Evolutionary conservation across 2,888 invertebrate genomes (phyloP).

Genomic region (Trichogramma dendrolimi): DNA sequence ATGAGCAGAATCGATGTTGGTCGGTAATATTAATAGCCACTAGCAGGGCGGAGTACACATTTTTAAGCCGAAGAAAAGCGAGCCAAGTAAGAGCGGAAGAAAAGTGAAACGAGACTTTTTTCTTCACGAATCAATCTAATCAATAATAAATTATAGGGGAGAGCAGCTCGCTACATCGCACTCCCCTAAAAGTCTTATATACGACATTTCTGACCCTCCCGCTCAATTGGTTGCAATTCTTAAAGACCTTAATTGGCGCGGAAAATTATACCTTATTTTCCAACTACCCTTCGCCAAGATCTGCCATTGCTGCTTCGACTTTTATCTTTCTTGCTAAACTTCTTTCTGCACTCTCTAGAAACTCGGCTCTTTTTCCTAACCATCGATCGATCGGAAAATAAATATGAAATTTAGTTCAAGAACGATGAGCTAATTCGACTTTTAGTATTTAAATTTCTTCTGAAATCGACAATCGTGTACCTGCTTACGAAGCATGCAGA

Average conservation of each 20-base stretch:
- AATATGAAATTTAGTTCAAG: not conserved
- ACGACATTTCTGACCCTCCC: slow-evolving; percentile 45
- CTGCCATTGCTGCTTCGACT: slow-evolving; percentile 14
- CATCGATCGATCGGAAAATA: slow-evolving; percentile 12
- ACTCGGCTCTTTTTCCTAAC: slow-evolving; percentile 13
- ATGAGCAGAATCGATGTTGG: too few relatives aligned
- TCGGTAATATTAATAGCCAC: too few relatives aligned
- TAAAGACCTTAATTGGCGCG: slow-evolving; percentile 54
- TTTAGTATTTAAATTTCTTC: not conserved
- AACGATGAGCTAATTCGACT: not conserved
- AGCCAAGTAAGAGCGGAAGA: not conserved
- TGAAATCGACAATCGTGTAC: too few relatives aligned
- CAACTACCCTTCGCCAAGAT: slow-evolving; percentile 17
- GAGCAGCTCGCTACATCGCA: slow-evolving; percentile 39
- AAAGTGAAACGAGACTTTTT: slow-evolving; percentile 15
- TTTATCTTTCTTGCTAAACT: slow-evolving; percentile 1
- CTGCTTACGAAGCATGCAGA: too few relatives aligned
- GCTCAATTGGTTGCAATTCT: slow-evolving; percentile 53
- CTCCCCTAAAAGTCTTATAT: slow-evolving; percentile 44
- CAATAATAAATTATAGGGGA: slow-evolving; percentile 53
- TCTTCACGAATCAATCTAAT: slow-evolving; percentile 49
- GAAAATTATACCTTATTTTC: slow-evolving; percentile 52
- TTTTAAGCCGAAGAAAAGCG: too few relatives aligned
- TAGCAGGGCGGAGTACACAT: too few relatives aligned
- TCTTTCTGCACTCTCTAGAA: not conserved